These are phyloP conservation scores for Eudasyphora cyanicolor DNA, from an alignment of 2,888 invertebrate species.

Conservation along the genomic window DNA sequence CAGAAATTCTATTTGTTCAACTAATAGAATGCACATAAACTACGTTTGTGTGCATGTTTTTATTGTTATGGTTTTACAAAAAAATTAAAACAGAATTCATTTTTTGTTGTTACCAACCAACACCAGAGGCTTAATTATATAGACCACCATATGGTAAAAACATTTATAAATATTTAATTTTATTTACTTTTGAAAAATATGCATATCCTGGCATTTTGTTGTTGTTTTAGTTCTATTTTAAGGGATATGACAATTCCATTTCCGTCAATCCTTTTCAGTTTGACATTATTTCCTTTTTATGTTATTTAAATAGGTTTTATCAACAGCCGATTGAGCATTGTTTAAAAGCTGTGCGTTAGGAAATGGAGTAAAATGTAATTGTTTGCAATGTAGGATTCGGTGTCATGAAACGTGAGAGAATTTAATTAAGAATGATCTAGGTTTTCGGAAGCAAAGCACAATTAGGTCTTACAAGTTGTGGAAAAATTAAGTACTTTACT, in stretches of 20 bases:
- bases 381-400: too few relatives aligned
- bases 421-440: too few relatives aligned
- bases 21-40: background rate
- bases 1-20: background rate
- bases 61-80: background rate
- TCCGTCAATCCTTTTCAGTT: background rate
- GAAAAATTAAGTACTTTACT: too few relatives aligned
- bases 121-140: background rate
- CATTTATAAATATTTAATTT: conserved; percentile 15
- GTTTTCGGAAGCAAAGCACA: too few relatives aligned
- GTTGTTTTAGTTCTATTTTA: background rate
- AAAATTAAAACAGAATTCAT: background rate
- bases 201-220: background rate
- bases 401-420: too few relatives aligned
- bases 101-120: background rate
- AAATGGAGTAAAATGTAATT: too few relatives aligned
- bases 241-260: conserved; percentile 20
- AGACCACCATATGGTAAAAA: conserved; percentile 15
- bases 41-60: background rate
- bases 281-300: background rate
- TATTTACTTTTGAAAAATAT: background rate
- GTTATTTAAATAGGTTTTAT: background rate
- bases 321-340: background rate
- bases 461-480: too few relatives aligned
- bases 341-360: too few relatives aligned